A percentile compares a stretch with the other conserved stretches of the same genome.
Evolutionary conservation across 92 coral and sea anemone genomes (phyloP).

Genomic region (Zoanthus solanderi): DNA sequence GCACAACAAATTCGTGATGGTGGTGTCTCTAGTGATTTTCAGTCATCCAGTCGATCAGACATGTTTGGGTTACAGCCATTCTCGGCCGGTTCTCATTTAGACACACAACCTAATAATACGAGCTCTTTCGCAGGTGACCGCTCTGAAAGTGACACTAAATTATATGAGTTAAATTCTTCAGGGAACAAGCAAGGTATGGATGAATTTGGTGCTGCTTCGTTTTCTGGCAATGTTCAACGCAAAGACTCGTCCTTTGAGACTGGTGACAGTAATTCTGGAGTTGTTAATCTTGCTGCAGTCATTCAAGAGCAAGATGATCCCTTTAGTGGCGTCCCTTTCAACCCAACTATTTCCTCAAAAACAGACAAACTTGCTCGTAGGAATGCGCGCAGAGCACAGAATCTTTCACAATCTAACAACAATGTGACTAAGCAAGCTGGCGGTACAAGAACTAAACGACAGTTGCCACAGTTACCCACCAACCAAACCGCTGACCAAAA

Average conservation of each 20-base stretch:
- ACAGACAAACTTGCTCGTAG: constrained; percentile 52
- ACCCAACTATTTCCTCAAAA: constrained; percentile 57
- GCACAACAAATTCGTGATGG: background rate
- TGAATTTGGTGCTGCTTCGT: constrained; percentile 27
- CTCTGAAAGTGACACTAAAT: constrained; percentile 1
- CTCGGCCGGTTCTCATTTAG: constrained; percentile 20
- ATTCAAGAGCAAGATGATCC: constrained; percentile 80
- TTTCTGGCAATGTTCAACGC: constrained; percentile 2
- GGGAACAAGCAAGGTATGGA: constrained; percentile 14
- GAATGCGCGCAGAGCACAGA: constrained; percentile 54
- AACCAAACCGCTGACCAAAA: constrained; percentile 7
- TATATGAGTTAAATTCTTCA: background rate
- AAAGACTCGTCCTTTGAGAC: background rate
- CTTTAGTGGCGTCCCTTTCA: constrained; percentile 84
- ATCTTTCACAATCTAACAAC: constrained; percentile 4
- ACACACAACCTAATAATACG: background rate
- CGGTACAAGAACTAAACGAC: constrained; percentile 22
- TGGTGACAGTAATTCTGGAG: constrained; percentile 41
- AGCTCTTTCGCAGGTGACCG: background rate
- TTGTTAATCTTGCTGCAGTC: constrained; percentile 72
- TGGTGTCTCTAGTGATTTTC: background rate
- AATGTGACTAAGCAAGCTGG: background rate
- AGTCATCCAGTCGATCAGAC: background rate
- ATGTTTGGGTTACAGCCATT: constrained; percentile 52
- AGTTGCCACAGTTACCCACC: constrained; percentile 32